phyloP scores from a whole-genome alignment of 2,113 vertebrate genomes.

The Australoheros scitulus region DNA sequence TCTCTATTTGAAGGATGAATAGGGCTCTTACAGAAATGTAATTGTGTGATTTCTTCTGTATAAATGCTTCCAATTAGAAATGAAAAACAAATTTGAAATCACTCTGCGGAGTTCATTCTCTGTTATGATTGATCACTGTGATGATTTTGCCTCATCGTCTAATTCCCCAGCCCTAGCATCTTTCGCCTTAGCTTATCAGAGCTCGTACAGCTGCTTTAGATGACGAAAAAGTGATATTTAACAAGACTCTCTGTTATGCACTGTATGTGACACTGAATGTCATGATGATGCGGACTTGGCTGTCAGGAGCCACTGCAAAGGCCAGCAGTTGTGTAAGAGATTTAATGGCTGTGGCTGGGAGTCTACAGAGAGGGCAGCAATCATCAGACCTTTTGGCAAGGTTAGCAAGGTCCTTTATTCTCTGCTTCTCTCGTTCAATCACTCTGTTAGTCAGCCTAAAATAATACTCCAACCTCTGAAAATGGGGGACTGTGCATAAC shows the following conservation, averaged over 20 bases:
- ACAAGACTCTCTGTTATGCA: slow-evolving; percentile 11
- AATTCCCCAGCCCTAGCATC: background rate
- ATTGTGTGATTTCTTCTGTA: background rate
- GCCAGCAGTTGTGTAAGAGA: slow-evolving; percentile 61
- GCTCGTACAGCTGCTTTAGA: background rate
- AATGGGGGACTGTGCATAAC: too few relatives aligned
- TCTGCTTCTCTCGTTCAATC: slow-evolving; percentile 27
- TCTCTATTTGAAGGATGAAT: slow-evolving; percentile 13
- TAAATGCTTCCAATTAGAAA: slow-evolving; percentile 11
- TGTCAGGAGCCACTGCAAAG: slow-evolving; percentile 45
- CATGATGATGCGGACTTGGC: slow-evolving; percentile 37
- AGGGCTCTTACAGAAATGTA: background rate
- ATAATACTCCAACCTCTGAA: background rate
- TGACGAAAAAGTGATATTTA: slow-evolving; percentile 7
- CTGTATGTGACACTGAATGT: slow-evolving; percentile 6
- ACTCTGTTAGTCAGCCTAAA: slow-evolving; percentile 22
- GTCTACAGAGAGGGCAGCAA: slow-evolving; percentile 38
- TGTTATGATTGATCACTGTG: background rate
- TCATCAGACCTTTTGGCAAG: slow-evolving; percentile 51
- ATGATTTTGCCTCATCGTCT: background rate
- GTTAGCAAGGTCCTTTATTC: slow-evolving; percentile 43
- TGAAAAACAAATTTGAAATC: background rate
- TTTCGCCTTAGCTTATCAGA: slow-evolving; percentile 26
- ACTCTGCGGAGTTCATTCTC: background rate
- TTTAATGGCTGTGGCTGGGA: slow-evolving; percentile 41